phyloP scores from a whole-genome alignment of 1,140 invertebrate genomes.

The Charaxes varanes region DNA sequence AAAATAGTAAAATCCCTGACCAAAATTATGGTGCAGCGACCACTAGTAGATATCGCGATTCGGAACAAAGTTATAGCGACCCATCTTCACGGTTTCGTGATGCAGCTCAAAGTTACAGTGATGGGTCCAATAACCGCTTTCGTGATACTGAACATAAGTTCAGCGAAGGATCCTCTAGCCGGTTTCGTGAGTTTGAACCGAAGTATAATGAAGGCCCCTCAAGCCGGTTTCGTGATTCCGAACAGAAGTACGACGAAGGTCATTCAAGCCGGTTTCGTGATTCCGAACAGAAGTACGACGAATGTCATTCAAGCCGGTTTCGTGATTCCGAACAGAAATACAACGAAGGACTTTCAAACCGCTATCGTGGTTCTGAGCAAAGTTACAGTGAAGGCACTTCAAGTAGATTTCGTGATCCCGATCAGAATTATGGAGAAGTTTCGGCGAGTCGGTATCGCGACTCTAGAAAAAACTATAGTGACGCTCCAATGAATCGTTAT shows the following conservation, averaged over 20 bases:
- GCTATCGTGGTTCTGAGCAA: constrained; percentile 4
- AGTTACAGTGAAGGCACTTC: constrained; percentile 12
- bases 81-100: too few species aligned
- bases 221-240: constrained; percentile 3
- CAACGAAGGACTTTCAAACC: constrained; percentile 14
- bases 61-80: constrained; percentile 14
- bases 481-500: constrained; percentile 7
- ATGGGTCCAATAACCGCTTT: not conserved
- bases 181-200: too few species aligned
- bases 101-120: too few species aligned
- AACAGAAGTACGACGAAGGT: constrained; percentile 5
- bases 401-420: constrained; percentile 2
- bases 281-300: too few species aligned
- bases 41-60: too few species aligned
- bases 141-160: too few species aligned
- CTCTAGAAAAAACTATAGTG: constrained; percentile 14
- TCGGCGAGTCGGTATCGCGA: not conserved
- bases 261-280: constrained; percentile 10
- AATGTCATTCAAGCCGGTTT: constrained; percentile 11
- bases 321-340: constrained; percentile 6
- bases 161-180: not conserved
- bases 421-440: constrained; percentile 1
- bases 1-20: too few species aligned
- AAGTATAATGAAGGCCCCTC: constrained; percentile 11
- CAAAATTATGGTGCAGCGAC: too few species aligned